A percentile compares a stretch with the other conserved stretches of the same genome.
Evolutionary conservation across 2,888 invertebrate species (phyloP).

Genomic region (Anoncus sp.): DNA sequence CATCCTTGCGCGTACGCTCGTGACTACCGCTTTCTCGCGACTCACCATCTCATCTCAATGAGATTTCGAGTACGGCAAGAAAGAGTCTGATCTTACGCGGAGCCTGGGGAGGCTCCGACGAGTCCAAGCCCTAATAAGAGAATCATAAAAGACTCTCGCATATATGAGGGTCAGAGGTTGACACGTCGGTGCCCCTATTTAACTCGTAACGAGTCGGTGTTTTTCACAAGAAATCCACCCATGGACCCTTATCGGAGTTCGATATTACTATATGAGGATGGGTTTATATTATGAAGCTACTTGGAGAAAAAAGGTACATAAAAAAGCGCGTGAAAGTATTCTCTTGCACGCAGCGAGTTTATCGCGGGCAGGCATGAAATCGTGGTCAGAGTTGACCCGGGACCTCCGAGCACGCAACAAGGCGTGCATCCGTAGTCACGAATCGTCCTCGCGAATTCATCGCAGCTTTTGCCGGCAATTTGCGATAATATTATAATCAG

Average conservation of each 20-base stretch:
- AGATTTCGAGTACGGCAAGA: slow-evolving; percentile 9
- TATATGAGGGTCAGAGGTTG: slow-evolving; percentile 37
- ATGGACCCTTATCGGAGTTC: slow-evolving; percentile 32
- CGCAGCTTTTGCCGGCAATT: slow-evolving; percentile 74
- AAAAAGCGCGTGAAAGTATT: slow-evolving; percentile 63
- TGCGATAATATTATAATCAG: slow-evolving; percentile 77
- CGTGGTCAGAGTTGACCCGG: slow-evolving; percentile 25
- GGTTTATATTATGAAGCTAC: slow-evolving; percentile 41
- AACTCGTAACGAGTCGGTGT: slow-evolving; percentile 44
- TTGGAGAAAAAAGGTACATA: slow-evolving; percentile 49
- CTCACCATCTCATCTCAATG: slow-evolving; percentile 29
- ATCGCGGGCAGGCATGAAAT: slow-evolving; percentile 44
- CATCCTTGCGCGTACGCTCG: slow-evolving; percentile 3
- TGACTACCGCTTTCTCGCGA: slow-evolving; percentile 32
- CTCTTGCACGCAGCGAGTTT: slow-evolving; percentile 52
- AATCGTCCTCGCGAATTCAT: slow-evolving; percentile 72
- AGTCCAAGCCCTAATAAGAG: slow-evolving; percentile 42
- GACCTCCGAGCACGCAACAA: slow-evolving; percentile 35
- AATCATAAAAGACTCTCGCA: slow-evolving; percentile 29
- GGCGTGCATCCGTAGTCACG: slow-evolving; percentile 60
- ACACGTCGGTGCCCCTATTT: slow-evolving; percentile 42
- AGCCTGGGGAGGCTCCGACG: slow-evolving; percentile 13
- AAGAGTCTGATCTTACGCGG: neutral
- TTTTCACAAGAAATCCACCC: slow-evolving; percentile 26
- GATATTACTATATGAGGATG: slow-evolving; percentile 40